Conservation (phyloP, 2,888 invertebrate genomes). For the Dioctria linearis region DNA sequence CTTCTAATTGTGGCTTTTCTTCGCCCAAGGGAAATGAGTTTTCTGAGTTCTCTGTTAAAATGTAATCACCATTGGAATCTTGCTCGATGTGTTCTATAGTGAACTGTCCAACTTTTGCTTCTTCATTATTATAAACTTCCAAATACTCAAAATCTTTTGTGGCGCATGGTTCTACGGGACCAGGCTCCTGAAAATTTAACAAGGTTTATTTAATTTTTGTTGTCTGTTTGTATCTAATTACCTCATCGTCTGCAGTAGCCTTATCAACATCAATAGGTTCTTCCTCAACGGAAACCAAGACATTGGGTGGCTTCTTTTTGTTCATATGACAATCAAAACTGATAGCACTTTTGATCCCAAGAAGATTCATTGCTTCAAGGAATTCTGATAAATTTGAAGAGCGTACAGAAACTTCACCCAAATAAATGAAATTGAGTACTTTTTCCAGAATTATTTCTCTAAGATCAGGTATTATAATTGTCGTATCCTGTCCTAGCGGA, state of each 20-base stretch:
- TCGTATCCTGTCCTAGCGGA: constrained; percentile 65
- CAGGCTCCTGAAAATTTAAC: constrained; percentile 58
- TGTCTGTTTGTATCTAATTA: constrained; percentile 51
- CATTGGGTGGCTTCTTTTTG: neutral
- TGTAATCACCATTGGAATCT: constrained; percentile 66
- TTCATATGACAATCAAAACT: constrained; percentile 66
- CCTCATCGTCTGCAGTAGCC: constrained; percentile 64
- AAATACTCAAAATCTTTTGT: constrained; percentile 66
- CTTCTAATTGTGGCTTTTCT: constrained; percentile 63
- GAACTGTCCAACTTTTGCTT: constrained; percentile 67
- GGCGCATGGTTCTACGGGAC: constrained; percentile 57
- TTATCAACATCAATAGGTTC: constrained; percentile 6
- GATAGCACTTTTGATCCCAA: constrained; percentile 70
- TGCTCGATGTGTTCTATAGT: constrained; percentile 68
- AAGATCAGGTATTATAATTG: constrained; percentile 68
- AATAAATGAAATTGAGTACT: constrained; percentile 68
- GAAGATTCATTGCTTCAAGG: constrained; percentile 68
- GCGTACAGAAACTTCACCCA: constrained; percentile 67
- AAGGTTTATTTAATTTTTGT: neutral
- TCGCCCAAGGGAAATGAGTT: constrained; percentile 47
- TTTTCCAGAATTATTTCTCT: constrained; percentile 66
- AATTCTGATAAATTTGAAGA: constrained; percentile 68
- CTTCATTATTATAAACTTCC: constrained; percentile 67
- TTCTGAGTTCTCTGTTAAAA: constrained; percentile 67
- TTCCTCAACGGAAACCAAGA: neutral